Evolutionary conservation across 2,113 vertebrate genomes (phyloP), one percentile per base, ranked within the genome.

Genomic region (Ceratotherium simum): DNA sequence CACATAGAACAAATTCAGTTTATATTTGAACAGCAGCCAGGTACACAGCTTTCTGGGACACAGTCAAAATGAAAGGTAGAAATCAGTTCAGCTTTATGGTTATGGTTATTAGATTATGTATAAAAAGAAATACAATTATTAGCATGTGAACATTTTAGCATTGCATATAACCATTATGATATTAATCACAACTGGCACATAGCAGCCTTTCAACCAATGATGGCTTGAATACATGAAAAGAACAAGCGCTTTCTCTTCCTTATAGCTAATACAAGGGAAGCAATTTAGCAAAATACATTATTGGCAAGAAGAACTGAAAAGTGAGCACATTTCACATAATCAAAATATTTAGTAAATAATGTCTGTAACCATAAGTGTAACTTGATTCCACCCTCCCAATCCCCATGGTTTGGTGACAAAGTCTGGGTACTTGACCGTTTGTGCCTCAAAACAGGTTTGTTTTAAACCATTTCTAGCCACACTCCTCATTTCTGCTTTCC

Each of bases 61-160:
- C 16, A 73, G 25, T 90, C 79, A 62, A 88, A 95, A 79, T 73
- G 27, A 75, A 94, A 94, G 42, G 33, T 79, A 80, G 48, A 87
- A 72, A 90, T 58, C 27, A 92, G 9, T 89, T 75, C 36, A 54
- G 58, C 72, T 64, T 91, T 76, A 8, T n/a, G 33, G n/a, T 93
- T 87, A 60, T 42, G 25, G 27, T 82, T 92, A 51, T 94, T 90
- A 86, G 60, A 31, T 86, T 75, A 80, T 20, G 3, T 67, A 12
- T 81, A 87, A 93, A 96, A 85, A 69, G 56, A 72, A 67, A 79
- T 86, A 16, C 5, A 60, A 4, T 65, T 88, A 76, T 67, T 73
- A 56, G 36, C 51, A 31, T 29, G 5, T 72, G 42, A 75, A 18
- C 29, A 56, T 69, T 67, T 90, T 92, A 96, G 67, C 36, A 54